Percentiles rank a stretch among this genome's conserved stretches.
Evolutionary conservation across 2,888 invertebrate species (phyloP).

Genomic region (Steinernema carpocapsae): DNA sequence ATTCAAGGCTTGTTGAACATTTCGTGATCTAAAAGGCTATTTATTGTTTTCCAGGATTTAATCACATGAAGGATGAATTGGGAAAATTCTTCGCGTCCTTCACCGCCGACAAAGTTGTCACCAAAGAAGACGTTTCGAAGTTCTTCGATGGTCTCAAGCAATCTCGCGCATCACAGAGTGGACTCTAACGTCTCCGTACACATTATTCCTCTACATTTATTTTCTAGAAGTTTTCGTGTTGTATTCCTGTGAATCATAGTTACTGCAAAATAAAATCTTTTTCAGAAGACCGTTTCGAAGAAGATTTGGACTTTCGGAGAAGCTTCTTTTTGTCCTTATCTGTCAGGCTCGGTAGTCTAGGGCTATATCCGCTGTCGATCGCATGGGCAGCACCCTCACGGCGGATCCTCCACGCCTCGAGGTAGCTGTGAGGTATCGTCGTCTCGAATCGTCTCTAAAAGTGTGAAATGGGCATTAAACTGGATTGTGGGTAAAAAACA

Average conservation of each 20-base stretch:
- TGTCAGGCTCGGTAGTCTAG: background rate
- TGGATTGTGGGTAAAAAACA: too few relatives aligned
- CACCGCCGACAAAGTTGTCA: conserved; percentile 40
- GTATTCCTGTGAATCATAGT: background rate
- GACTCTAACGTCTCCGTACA: background rate
- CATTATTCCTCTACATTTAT: background rate
- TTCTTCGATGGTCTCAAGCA: conserved; percentile 46
- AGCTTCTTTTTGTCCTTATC: conserved; percentile 31
- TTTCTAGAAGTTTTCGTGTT: background rate
- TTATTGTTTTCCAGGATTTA: conserved; percentile 41
- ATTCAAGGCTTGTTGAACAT: conserved; percentile 20
- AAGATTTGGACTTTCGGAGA: background rate
- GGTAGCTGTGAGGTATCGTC: background rate
- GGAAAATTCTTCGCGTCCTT: conserved; percentile 38
- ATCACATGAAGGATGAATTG: conserved; percentile 49
- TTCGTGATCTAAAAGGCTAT: background rate
- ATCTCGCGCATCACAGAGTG: background rate
- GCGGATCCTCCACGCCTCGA: background rate
- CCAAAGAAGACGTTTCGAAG: conserved; percentile 44
- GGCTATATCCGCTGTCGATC: background rate
- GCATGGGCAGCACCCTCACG: background rate
- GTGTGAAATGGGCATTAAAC: background rate
- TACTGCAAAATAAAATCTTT: background rate
- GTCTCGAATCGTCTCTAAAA: background rate
- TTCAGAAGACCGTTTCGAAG: background rate